These are phyloP conservation scores for Trematomus loennbergii DNA, from an alignment of 2,113 vertebrate species.

Conservation along the genomic window DNA sequence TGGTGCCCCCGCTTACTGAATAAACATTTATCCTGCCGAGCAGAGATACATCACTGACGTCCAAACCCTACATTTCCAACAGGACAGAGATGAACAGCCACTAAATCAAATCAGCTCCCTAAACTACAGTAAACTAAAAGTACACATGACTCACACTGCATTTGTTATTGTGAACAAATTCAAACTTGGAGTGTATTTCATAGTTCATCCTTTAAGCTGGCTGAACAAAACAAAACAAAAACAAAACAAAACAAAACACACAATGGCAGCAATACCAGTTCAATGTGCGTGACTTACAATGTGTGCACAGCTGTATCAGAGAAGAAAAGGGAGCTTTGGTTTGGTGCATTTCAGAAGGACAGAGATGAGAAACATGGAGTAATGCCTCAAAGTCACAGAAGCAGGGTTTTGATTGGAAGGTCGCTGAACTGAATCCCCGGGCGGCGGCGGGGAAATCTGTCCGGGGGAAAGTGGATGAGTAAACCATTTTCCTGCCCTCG, in stretches of 20 bases:
- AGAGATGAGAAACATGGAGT: neutral
- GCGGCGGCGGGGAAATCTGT: neutral
- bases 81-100: neutral
- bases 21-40: conserved; percentile 13
- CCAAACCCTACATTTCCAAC: neutral
- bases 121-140: neutral
- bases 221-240: too few species aligned
- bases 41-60: conserved; percentile 7
- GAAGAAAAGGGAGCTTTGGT: neutral
- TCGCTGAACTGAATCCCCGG: conserved; percentile 29
- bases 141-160: conserved; percentile 23
- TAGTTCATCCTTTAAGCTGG: neutral
- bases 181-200: neutral
- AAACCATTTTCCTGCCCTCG: conserved; percentile 9
- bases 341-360: conserved; percentile 13
- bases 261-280: too few species aligned
- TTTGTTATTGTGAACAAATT: neutral
- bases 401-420: conserved; percentile 35
- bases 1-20: neutral
- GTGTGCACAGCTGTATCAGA: neutral
- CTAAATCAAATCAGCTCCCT: neutral
- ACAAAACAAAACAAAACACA: too few species aligned
- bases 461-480: conserved; percentile 18
- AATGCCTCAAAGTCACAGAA: conserved; percentile 29
- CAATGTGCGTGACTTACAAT: neutral